phyloP scores from a whole-genome alignment of 2,113 vertebrate species.

The Romanogobio albipinnatus region DNA sequence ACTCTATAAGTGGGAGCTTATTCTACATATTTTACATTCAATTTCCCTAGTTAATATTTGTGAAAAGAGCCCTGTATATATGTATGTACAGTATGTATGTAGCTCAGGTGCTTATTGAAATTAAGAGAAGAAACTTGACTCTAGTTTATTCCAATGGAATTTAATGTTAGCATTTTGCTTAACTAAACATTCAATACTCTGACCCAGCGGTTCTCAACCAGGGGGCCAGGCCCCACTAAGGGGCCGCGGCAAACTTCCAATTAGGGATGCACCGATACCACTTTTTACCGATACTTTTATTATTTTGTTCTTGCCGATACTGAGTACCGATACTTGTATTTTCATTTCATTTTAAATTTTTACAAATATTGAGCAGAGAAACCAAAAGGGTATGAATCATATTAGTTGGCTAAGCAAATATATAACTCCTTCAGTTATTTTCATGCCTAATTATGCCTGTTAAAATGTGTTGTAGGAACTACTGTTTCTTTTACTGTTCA shows the following conservation, averaged over 20 bases:
- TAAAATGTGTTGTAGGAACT: too few species aligned
- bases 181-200: not conserved
- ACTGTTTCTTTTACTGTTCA: too few species aligned
- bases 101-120: not conserved
- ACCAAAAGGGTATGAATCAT: too few species aligned
- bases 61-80: slow-evolving; percentile 20
- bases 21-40: slow-evolving; percentile 11
- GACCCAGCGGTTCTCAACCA: not conserved
- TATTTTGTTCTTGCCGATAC: too few species aligned
- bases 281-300: too few species aligned
- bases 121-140: not conserved
- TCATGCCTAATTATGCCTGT: too few species aligned
- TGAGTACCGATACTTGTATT: too few species aligned
- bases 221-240: too few species aligned
- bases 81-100: not conserved
- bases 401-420: too few species aligned
- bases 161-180: not conserved
- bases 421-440: too few species aligned
- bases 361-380: too few species aligned
- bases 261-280: not conserved
- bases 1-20: not conserved
- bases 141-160: not conserved
- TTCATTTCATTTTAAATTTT: too few species aligned
- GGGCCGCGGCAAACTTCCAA: not conserved
- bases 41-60: slow-evolving; percentile 28